phyloP scores from a whole-genome alignment of 2,888 invertebrate genomes.

The Labia minor region DNA sequence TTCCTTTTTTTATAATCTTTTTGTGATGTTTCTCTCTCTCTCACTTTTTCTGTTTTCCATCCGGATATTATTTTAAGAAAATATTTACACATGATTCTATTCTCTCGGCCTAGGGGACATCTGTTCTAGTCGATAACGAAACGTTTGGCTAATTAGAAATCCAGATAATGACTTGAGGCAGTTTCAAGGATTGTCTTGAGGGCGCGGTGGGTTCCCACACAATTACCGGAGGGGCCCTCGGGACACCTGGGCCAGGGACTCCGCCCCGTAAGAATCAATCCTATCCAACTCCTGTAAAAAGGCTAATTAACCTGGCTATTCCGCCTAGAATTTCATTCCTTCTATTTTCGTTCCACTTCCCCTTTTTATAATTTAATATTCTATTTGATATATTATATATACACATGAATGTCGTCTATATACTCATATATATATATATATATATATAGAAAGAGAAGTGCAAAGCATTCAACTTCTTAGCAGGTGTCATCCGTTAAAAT shows the following conservation, averaged over 20 bases:
- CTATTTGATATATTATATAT: too few species aligned
- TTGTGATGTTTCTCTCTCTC: too few species aligned
- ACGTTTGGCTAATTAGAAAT: conserved; percentile 13
- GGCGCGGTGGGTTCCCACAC: conserved; percentile 8
- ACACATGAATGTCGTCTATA: too few species aligned
- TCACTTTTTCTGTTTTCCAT: too few species aligned
- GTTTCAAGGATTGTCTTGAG: conserved; percentile 3
- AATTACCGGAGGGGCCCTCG: not conserved
- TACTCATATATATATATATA: too few species aligned
- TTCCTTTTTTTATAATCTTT: too few species aligned
- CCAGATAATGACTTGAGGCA: not conserved
- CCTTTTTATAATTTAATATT: not conserved
- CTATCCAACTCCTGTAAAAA: not conserved
- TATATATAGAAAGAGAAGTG: too few species aligned
- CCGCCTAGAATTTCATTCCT: not conserved
- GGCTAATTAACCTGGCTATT: not conserved
- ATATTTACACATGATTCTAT: too few species aligned
- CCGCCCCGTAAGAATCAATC: not conserved
- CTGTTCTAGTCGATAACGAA: not conserved
- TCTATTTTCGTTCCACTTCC: not conserved
- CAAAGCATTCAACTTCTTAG: too few species aligned
- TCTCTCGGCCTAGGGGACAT: not conserved
- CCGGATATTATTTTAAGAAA: too few species aligned
- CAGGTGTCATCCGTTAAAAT: too few species aligned
- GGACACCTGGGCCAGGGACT: not conserved